These are phyloP conservation scores for Engraulis encrasicolus DNA, from an alignment of 2,113 vertebrate species.

Conservation along the genomic window DNA sequence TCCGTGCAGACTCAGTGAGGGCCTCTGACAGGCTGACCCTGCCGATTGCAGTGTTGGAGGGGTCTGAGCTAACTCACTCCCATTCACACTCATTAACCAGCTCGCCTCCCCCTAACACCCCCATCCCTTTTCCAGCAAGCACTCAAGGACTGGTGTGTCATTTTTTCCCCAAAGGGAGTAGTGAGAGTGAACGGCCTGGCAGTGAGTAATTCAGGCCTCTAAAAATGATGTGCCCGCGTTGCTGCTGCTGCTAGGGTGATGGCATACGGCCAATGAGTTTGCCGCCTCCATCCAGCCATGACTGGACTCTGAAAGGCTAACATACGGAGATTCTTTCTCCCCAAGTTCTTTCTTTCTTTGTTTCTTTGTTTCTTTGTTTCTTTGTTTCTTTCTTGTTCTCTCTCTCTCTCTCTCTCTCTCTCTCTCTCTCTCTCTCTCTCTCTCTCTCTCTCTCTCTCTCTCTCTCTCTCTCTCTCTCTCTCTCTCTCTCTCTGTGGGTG, in stretches of 20 bases:
- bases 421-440: too few species aligned
- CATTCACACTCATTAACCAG: slow-evolving; percentile 6
- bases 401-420: too few species aligned
- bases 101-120: too few species aligned
- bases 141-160: background rate
- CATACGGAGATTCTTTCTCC: too few species aligned
- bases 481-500: too few species aligned
- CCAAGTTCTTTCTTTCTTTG: too few species aligned
- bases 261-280: background rate
- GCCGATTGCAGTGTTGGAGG: background rate
- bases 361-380: too few species aligned
- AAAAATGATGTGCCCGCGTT: background rate
- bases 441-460: too few species aligned
- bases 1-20: background rate
- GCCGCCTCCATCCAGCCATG: background rate
- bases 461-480: too few species aligned
- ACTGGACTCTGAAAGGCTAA: background rate
- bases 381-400: too few species aligned
- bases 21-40: background rate
- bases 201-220: slow-evolving; percentile 3
- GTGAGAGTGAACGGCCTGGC: background rate
- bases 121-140: too few species aligned
- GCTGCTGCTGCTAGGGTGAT: background rate
- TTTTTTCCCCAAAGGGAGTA: background rate
- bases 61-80: background rate